A percentile compares a stretch with the other conserved stretches of the same genome.
These are phyloP conservation scores for Laticauda colubrina DNA, from an alignment of 2,113 vertebrate genomes.

Conservation along the genomic window DNA sequence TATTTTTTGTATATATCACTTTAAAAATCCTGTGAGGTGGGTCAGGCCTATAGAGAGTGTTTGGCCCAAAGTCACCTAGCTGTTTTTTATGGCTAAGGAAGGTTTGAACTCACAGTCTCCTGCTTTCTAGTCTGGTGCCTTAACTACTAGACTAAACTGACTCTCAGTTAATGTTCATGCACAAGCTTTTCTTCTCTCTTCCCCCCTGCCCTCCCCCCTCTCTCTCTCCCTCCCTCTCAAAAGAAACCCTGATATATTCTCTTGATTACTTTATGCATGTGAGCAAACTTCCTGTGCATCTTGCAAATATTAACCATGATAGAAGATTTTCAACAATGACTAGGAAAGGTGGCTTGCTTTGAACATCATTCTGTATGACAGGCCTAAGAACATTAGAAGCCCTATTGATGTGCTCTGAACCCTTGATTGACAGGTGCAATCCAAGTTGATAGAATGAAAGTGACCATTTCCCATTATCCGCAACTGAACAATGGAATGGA, in stretches of 20 bases:
- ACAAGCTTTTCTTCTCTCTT: neutral
- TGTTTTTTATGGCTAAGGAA: no score
- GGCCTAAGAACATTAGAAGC: no score
- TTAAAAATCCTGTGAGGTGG: neutral
- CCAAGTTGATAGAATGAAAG: neutral
- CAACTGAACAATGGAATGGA: neutral
- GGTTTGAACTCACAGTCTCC: no score
- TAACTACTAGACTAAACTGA: no score
- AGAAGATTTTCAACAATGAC: neutral
- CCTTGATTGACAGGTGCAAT: neutral
- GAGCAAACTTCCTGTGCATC: no score
- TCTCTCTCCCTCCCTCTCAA: no score
- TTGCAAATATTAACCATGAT: neutral
- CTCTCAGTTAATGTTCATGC: neutral
- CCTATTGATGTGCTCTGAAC: neutral
- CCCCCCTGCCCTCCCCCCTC: no score
- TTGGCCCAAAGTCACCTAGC: no score
- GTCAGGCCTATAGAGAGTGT: no score
- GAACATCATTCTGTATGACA: neutral
- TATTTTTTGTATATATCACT: neutral
- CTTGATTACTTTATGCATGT: no score
- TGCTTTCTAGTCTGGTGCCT: no score
- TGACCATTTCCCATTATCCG: neutral
- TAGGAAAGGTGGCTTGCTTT: neutral
- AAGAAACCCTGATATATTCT: no score